Percentiles rank a stretch among this genome's conserved stretches.
These are phyloP conservation scores for Drosophila mimetica DNA, from an alignment of 2,888 invertebrate genomes.

Conservation along the genomic window DNA sequence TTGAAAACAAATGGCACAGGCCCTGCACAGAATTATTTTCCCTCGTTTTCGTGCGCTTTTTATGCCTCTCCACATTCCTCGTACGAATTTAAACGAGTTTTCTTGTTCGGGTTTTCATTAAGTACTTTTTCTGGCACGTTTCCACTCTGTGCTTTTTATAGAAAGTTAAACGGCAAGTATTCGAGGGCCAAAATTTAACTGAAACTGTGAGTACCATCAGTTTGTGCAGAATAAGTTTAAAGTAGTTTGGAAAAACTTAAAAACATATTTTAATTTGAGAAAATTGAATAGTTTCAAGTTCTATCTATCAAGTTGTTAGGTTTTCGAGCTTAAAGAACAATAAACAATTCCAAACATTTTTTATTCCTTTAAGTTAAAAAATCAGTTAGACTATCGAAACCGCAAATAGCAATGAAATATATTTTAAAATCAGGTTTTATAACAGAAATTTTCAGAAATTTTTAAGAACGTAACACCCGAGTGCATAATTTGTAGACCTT, in stretches of 20 bases:
- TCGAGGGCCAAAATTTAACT: neutral
- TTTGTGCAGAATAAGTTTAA: too few relatives aligned
- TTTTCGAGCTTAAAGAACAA: too few relatives aligned
- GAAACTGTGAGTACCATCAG: too few relatives aligned
- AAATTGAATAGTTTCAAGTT: too few relatives aligned
- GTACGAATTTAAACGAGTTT: slow-evolving; percentile 45
- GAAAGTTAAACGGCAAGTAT: neutral
- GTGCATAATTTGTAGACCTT: neutral
- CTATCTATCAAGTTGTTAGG: too few relatives aligned
- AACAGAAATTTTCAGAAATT: too few relatives aligned
- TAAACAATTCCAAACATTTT: neutral
- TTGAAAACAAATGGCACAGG: slow-evolving; percentile 79
- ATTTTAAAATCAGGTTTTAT: too few relatives aligned
- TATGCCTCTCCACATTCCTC: slow-evolving; percentile 20
- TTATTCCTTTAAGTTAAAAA: too few relatives aligned
- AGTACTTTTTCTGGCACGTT: slow-evolving; percentile 25
- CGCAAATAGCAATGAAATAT: too few relatives aligned
- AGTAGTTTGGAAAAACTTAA: too few relatives aligned
- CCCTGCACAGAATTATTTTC: slow-evolving; percentile 55
- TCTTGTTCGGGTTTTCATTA: slow-evolving; percentile 62
- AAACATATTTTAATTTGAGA: too few relatives aligned
- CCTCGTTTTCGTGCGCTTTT: slow-evolving; percentile 27
- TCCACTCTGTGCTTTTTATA: slow-evolving; percentile 11
- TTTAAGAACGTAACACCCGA: neutral
- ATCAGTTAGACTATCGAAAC: too few relatives aligned